These are phyloP conservation scores for Clarias laeviceps DNA, from an alignment of 2,797 vertebrate genomes.

Conservation along the genomic window DNA sequence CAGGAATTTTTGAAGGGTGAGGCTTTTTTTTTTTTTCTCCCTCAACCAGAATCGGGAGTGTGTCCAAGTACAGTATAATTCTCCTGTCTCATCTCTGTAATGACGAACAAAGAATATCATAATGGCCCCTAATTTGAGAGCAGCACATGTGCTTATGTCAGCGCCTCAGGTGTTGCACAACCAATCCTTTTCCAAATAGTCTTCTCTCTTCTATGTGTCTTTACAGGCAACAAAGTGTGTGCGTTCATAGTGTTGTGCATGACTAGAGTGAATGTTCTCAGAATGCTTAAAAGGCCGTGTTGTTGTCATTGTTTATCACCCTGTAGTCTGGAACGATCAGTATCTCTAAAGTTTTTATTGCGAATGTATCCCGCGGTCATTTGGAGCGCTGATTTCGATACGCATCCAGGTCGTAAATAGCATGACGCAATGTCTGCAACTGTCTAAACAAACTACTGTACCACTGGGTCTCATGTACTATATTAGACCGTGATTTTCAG, in stretches of 20 bases:
- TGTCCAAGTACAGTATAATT: constrained; percentile 60
- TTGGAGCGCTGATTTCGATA: not conserved
- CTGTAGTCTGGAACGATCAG: not conserved
- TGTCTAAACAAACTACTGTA: not conserved
- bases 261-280: not conserved
- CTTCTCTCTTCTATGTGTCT: not conserved
- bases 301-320: not conserved
- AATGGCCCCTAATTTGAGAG: constrained; percentile 67
- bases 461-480: not conserved
- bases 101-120: constrained; percentile 64
- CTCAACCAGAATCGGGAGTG: constrained; percentile 52
- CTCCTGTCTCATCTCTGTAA: constrained; percentile 65
- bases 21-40: constrained; percentile 58
- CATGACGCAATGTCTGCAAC: too few relatives aligned
- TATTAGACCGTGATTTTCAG: not conserved
- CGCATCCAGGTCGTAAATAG: not conserved
- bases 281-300: not conserved
- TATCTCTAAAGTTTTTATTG: not conserved
- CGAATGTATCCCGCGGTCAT: not conserved
- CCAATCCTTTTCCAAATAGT: constrained; percentile 43
- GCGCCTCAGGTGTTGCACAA: constrained; percentile 55
- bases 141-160: constrained; percentile 48
- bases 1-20: constrained; percentile 74
- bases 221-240: not conserved
- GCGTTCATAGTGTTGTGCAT: not conserved